A percentile compares a stretch with the other conserved stretches of the same genome.
These are phyloP conservation scores for Philaethria dido DNA, from an alignment of 2,888 invertebrate species.

Conservation along the genomic window DNA sequence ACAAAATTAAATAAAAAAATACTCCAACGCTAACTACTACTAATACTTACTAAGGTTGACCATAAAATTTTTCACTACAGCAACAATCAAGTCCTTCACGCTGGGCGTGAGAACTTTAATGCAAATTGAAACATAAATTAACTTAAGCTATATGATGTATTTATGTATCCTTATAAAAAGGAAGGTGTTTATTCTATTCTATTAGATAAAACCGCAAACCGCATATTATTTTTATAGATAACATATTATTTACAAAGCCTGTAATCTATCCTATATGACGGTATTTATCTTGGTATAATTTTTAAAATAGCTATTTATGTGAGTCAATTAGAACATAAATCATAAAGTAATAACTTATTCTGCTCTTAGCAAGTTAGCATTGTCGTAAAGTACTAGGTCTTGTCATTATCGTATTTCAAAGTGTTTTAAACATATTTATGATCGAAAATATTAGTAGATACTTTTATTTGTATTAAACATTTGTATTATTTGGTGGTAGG, in stretches of 20 bases:
- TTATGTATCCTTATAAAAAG: conserved; percentile 1
- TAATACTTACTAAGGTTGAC: no score
- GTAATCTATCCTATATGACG: neutral
- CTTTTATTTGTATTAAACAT: no score
- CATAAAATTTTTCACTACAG: no score
- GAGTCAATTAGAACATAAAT: neutral
- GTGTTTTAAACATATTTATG: no score
- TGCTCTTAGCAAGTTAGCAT: neutral
- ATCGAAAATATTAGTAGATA: no score
- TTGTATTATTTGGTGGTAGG: no score
- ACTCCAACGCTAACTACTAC: no score
- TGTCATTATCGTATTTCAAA: no score
- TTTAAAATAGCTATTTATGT: neutral
- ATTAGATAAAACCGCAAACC: conserved; percentile 14
- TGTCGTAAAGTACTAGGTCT: neutral
- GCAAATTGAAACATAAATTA: neutral
- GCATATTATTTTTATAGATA: neutral
- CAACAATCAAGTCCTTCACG: neutral
- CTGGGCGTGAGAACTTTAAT: conserved; percentile 1
- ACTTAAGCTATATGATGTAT: neutral
- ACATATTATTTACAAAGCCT: neutral
- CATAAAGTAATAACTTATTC: neutral
- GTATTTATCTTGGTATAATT: neutral
- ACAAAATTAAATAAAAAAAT: no score
- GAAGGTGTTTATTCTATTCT: neutral